Base-by-base conservation (phyloP, 2,888 invertebrate genomes). In the Mimas tiliae region DNA sequence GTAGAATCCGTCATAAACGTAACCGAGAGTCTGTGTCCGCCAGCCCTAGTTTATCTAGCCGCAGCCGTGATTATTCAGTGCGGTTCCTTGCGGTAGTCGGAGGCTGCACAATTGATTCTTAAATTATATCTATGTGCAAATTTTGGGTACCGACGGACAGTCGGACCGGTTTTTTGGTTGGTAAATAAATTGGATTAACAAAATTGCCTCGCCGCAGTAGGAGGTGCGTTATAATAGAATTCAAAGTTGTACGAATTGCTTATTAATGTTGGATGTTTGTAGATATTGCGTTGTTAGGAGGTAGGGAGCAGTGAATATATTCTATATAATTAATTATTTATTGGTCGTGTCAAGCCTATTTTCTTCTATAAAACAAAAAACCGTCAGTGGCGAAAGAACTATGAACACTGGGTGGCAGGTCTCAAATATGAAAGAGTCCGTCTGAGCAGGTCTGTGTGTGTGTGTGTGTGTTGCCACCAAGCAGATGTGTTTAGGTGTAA, bases 21-120 rank as follows among this genome's bases (percentile, higher is more conserved):
- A 21, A 6, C 4, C 2, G 51, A 27, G 12, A 12, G 4, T 3
- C 9, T 58, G 16, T 16, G 19, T 19, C 4, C 38, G 19, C 9
- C 55, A 58, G 12, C 55, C 55, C 55, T 58, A 58, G 12, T 6
- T 27, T 1, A 52, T 52, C 52, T 52, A 52, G 52, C 33, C 27
- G 2, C 27, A 52, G 6, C 12, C 12, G 6, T 27, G 52, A 52
- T 33, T 33, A 52, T 76, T 76, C 70, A 67, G 69, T 74, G 77
- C 72, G 78, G 76, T 79, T 77, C 73, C 74, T 81, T 81, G 77
- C 79, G 79, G 79, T 83, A 73, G 68, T 76, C 73, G 68, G 69
- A 74, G 71, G 74, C 69, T 75, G 74, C 75, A 78, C 80, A 83
- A 81, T 82, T 79, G 79, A 81, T 82, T 75, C 70, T 69, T 73